Base-by-base conservation (phyloP, 2,888 invertebrate species). In the Tiphia femorata region DNA sequence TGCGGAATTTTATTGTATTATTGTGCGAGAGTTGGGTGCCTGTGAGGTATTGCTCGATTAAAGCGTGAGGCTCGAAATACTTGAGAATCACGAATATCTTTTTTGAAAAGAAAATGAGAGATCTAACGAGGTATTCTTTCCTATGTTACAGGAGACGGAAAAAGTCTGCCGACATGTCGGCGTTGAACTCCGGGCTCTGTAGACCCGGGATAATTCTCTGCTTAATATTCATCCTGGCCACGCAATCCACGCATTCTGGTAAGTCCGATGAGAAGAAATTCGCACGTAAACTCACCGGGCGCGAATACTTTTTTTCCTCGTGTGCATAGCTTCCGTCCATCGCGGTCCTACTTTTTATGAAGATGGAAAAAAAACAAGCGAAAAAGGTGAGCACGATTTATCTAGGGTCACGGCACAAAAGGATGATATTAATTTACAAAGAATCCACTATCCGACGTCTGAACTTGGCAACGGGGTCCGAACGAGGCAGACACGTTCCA, bases 161-260 rank as follows among this genome's bases (percentile, higher is more conserved):
- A 57, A 67, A 78, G 75, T 62, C 83, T 84, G 85, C 84, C 86
- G 86, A 85, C 84, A 86, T 86, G 86, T 84, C 84, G 86, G 86
- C 86, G 86, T 85, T 86, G 84, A 85, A 84, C 82, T 84, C 83
- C 81, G 84, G 85, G 79, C 81, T 83, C 52, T 83, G 83, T 76
- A 84, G 84, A 76, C 82, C 85, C 78, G 81, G 81, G 72, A 78
- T 81, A 64, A 74, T 78, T 64, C 63, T 83, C 59, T 77, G 73
- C 19, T 63, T 42, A 48, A 64, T 83, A 70, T 72, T 73, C 49
- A 58, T 80, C 64, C 65, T 81, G 52, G 72, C 74, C 59, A 69
- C 72, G 46, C 78, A 71, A 59, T 71, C 66, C 62, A 64, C 77
- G 49, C 64, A 76, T 70, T 79, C 80, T 71, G 83, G 83, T 82